Conservation (phyloP, 1,140 invertebrate genomes). For the Pseudachorutes palmiensis region DNA sequence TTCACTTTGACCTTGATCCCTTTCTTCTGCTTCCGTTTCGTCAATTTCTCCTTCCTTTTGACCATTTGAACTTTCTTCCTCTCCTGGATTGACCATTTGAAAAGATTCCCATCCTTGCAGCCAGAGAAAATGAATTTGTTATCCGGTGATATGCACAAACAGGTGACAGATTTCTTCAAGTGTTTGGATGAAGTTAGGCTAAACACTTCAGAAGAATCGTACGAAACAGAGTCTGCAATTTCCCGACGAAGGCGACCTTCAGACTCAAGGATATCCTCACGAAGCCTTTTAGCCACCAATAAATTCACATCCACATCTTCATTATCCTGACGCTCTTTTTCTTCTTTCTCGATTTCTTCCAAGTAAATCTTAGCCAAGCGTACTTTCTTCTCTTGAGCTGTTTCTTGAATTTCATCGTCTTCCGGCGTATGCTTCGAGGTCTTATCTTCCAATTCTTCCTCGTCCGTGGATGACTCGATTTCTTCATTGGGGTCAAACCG, state of each 20-base stretch:
- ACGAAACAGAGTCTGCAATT: slow-evolving; percentile 56
- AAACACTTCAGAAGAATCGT: slow-evolving; percentile 45
- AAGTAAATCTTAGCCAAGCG: slow-evolving; percentile 81
- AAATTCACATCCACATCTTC: slow-evolving; percentile 57
- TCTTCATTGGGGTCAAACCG: slow-evolving; percentile 25
- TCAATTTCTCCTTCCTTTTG: slow-evolving; percentile 31
- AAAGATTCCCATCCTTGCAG: slow-evolving; percentile 76
- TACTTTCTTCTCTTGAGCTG: slow-evolving; percentile 79
- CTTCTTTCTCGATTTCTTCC: slow-evolving; percentile 72
- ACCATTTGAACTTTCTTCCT: slow-evolving; percentile 46
- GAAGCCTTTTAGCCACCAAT: slow-evolving; percentile 51
- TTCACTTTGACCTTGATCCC: slow-evolving; percentile 36
- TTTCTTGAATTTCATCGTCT: slow-evolving; percentile 57
- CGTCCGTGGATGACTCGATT: slow-evolving; percentile 14
- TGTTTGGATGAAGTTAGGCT: slow-evolving; percentile 56
- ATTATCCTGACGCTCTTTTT: slow-evolving; percentile 57
- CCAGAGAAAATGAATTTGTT: slow-evolving; percentile 67
- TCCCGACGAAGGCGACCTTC: slow-evolving; percentile 64
- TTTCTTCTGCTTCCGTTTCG: slow-evolving; percentile 44
- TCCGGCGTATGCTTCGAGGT: slow-evolving; percentile 18
- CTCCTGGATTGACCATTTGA: slow-evolving; percentile 64
- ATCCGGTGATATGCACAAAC: slow-evolving; percentile 67
- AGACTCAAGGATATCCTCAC: slow-evolving; percentile 75
- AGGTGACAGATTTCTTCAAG: slow-evolving; percentile 71
- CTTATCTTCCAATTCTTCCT: neutral